Evolutionary conservation across 2,888 invertebrate species (phyloP).

Genomic region (Blomia tropicalis): DNA sequence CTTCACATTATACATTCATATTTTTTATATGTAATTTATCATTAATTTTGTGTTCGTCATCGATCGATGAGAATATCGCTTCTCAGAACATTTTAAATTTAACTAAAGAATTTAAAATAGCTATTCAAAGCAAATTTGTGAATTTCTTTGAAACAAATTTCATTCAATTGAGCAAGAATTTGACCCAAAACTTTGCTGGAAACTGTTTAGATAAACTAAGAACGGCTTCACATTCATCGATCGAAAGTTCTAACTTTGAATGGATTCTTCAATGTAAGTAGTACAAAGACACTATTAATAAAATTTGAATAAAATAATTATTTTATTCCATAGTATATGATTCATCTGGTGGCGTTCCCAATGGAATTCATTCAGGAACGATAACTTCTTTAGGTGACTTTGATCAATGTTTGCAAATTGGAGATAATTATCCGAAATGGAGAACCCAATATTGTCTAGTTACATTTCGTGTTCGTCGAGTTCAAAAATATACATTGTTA

Average conservation of each 20-base stretch:
- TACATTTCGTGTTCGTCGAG: not conserved
- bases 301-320: not conserved
- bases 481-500: not conserved
- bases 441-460: constrained; percentile 6
- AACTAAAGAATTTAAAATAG: not conserved
- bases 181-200: not conserved
- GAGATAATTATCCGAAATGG: not conserved
- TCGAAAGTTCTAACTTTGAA: not conserved
- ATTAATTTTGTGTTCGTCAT: too few species aligned
- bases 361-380: constrained; percentile 5
- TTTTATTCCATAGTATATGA: constrained; percentile 2
- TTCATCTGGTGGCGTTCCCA: not conserved
- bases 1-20: too few species aligned
- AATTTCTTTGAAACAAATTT: not conserved
- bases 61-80: too few species aligned
- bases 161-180: not conserved
- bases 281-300: not conserved
- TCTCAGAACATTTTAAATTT: not conserved
- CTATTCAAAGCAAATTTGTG: not conserved
- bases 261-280: constrained; percentile 4
- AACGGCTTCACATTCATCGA: not conserved
- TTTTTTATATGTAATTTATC: too few species aligned
- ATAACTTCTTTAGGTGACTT: constrained; percentile 2
- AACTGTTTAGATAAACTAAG: not conserved
- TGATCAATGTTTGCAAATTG: not conserved